Percentiles rank a stretch among this genome's conserved stretches.
Evolutionary conservation across 2,113 vertebrate genomes (phyloP).

Genomic region (Pelodiscus sinensis): DNA sequence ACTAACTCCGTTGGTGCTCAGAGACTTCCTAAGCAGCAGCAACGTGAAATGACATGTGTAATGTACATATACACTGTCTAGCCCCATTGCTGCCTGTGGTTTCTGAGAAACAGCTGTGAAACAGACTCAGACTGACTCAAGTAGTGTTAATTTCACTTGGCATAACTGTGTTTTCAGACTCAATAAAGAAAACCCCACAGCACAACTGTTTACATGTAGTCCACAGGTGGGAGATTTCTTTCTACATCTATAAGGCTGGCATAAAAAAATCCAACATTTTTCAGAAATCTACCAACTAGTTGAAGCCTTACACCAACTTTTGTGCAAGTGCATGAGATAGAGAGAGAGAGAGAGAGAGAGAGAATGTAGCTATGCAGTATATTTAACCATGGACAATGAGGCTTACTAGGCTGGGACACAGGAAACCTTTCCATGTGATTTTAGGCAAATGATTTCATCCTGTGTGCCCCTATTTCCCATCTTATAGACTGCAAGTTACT

Average conservation of each 20-base stretch:
- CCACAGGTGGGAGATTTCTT: background rate
- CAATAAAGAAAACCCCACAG: background rate
- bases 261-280: no score
- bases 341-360: no score
- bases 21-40: background rate
- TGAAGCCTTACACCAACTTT: no score
- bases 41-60: background rate
- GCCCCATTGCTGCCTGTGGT: background rate
- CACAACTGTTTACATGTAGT: fast-evolving
- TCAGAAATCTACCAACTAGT: no score
- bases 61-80: background rate
- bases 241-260: background rate
- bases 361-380: background rate
- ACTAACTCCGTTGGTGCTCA: no score
- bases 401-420: no score
- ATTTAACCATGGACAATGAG: background rate
- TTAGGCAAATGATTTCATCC: background rate
- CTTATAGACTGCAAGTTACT: background rate
- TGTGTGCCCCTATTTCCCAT: background rate
- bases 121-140: background rate
- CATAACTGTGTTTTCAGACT: background rate
- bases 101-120: background rate
- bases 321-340: no score
- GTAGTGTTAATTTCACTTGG: background rate
- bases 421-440: background rate